Percentiles rank a stretch among this genome's conserved stretches.
Evolutionary conservation across 1,140 invertebrate species (phyloP).

Genomic region (Drosophila rufa): DNA sequence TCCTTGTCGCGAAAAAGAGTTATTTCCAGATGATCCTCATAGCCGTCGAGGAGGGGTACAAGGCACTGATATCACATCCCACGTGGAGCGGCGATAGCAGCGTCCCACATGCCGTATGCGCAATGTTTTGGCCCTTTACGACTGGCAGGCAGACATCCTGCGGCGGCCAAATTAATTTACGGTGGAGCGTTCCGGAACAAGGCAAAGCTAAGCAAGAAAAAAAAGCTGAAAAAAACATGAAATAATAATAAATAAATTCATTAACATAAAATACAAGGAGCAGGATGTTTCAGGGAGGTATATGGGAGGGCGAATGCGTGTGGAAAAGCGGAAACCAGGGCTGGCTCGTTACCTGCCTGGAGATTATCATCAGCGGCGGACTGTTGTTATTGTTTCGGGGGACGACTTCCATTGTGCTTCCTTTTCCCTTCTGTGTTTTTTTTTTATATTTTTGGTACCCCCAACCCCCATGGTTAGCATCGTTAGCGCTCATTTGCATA

Average conservation of each 20-base stretch:
- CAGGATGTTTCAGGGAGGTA: neutral
- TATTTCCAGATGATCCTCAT: conserved; percentile 9
- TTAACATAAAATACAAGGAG: conserved; percentile 71
- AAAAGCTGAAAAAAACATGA: conserved; percentile 47
- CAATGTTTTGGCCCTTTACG: conserved; percentile 62
- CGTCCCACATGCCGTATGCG: conserved; percentile 66
- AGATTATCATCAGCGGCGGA: conserved; percentile 73
- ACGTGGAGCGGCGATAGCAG: conserved; percentile 32
- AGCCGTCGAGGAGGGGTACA: neutral
- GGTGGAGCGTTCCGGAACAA: conserved; percentile 8
- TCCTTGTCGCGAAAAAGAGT: conserved; percentile 8
- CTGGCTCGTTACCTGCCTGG: conserved; percentile 68
- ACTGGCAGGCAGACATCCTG: conserved; percentile 42
- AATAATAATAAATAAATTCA: conserved; percentile 83
- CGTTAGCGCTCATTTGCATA: conserved; percentile 54
- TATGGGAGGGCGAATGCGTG: conserved; percentile 50
- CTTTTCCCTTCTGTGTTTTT: neutral
- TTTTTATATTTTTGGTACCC: conserved; percentile 9
- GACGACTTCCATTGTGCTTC: conserved; percentile 55
- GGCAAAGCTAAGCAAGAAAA: conserved; percentile 17
- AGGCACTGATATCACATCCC: conserved; percentile 1
- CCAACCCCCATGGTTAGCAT: conserved; percentile 22
- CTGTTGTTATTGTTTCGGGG: conserved; percentile 66
- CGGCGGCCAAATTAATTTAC: conserved; percentile 69
- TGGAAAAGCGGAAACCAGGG: conserved; percentile 48